phyloP scores from a whole-genome alignment of 2,888 invertebrate species.

The Aporophyla nigra region DNA sequence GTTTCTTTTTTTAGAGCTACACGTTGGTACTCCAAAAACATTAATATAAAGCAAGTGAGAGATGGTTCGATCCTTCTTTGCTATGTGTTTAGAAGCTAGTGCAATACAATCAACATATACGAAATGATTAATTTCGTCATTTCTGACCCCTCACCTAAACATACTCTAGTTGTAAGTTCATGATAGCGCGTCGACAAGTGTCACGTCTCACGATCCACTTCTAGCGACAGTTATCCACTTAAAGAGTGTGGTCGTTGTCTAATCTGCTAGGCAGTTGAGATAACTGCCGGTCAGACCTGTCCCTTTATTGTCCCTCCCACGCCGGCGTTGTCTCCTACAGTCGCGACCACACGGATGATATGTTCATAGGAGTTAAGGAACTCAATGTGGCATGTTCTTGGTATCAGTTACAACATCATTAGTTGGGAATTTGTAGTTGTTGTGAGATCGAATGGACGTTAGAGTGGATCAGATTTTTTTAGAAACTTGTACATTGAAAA shows the following conservation, averaged over 20 bases:
- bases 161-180: constrained; percentile 12
- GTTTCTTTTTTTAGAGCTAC: constrained; percentile 4
- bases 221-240: constrained; percentile 60
- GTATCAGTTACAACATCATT: constrained; percentile 17
- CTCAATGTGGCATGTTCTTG: not conserved
- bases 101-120: not conserved
- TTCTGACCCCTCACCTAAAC: not conserved
- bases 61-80: constrained; percentile 11
- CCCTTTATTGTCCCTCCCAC: constrained; percentile 61
- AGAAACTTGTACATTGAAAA: not conserved
- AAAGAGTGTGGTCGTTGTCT: constrained; percentile 54
- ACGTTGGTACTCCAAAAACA: constrained; percentile 3
- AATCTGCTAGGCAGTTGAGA: constrained; percentile 63
- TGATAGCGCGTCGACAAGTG: constrained; percentile 35
- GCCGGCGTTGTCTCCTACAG: constrained; percentile 16
- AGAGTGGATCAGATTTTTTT: not conserved
- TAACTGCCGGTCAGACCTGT: constrained; percentile 53
- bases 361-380: constrained; percentile 3
- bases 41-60: constrained; percentile 28
- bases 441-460: not conserved
- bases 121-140: not conserved
- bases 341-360: constrained; percentile 23
- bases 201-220: constrained; percentile 40
- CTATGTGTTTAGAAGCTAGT: not conserved
- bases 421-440: not conserved